A percentile compares a stretch with the other conserved stretches of the same genome.
These are phyloP conservation scores for Hydroisotoma schaefferi DNA, from an alignment of 2,888 invertebrate genomes.

Conservation along the genomic window DNA sequence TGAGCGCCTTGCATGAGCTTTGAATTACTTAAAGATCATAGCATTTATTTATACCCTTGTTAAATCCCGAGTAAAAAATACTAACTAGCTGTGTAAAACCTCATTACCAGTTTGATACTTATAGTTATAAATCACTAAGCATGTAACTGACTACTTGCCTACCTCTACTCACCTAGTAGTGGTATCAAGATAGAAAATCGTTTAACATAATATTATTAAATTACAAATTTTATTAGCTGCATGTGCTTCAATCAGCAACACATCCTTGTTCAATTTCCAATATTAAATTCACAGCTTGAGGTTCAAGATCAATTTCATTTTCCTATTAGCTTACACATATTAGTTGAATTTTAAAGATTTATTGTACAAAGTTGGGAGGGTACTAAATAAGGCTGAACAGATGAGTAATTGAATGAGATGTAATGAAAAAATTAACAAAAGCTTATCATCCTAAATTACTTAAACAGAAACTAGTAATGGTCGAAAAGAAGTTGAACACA, in stretches of 20 bases:
- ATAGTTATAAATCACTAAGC: too few species aligned
- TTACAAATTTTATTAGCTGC: slow-evolving; percentile 20
- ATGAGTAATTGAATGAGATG: too few species aligned
- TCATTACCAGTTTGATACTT: too few species aligned
- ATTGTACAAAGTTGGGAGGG: too few species aligned
- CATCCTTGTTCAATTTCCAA: slow-evolving; percentile 12
- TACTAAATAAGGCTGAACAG: too few species aligned
- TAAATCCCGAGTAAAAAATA: too few species aligned
- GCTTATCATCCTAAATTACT: slow-evolving; percentile 10
- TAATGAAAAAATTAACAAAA: slow-evolving; percentile 1
- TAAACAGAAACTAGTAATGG: too few species aligned
- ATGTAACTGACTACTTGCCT: too few species aligned
- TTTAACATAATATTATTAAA: slow-evolving; percentile 18
- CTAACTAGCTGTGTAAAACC: too few species aligned
- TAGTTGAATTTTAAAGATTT: slow-evolving; percentile 17
- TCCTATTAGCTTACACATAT: slow-evolving; percentile 17
- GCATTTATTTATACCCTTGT: background rate
- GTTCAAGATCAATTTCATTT: slow-evolving; percentile 16
- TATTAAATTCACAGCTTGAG: slow-evolving; percentile 12
- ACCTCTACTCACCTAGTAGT: too few species aligned
- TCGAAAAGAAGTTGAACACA: background rate
- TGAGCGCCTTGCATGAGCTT: background rate
- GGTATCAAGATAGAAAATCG: slow-evolving; percentile 4
- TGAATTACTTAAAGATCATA: background rate
- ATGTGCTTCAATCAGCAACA: slow-evolving; percentile 17